Base-by-base conservation (phyloP, 2,797 vertebrate species). In the Xiphorhynchus erythropygius region DNA sequence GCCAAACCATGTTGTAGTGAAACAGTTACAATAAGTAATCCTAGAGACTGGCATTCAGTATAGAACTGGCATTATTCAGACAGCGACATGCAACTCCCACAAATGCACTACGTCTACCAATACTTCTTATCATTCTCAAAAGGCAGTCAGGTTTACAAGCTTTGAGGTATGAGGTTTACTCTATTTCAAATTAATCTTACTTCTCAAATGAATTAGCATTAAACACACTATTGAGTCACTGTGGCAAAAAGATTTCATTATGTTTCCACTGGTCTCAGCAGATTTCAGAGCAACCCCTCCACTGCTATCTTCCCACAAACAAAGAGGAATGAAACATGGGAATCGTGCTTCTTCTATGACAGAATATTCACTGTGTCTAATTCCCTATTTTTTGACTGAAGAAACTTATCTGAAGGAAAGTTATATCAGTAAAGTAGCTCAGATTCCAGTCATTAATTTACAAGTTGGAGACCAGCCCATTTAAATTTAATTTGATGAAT, bases 401-500 rank as follows among this genome's bases (percentile, higher is more conserved):
- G 9, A 71, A 93, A 87, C 21, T 53, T 78, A 78, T 73, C 50
- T 63, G 50, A 87, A 88, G 39, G 13, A 91, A 88, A 86, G n/a
- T 28, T 75, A 46, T 59, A 63, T 22, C 62, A 63, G 25, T 19
- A 22, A 69, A 93, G 37, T 30, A 86, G 10, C 41, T 93, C 60
- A 60, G 70, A 92, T 77, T 91, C 55, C 70, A 71, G 39, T 3
- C 62, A 59, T 33, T 86, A 76, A 93, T 95, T 93, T 96, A 81
- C 59, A 94, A 76, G 69, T 7, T 84, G 74, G 70, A 84, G 19
- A 86, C 10, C 24, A 86, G 69, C 56, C 76, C 52, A 77, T 64
- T 94, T 64, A 90, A 94, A 88, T 88, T 92, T 92, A 84, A 90
- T 96, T 91, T 94, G 75, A 87, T 68, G 17, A 94, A 93, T 89